Conservation (phyloP, 1,140 invertebrate species). For the Lepidurus couesii region DNA sequence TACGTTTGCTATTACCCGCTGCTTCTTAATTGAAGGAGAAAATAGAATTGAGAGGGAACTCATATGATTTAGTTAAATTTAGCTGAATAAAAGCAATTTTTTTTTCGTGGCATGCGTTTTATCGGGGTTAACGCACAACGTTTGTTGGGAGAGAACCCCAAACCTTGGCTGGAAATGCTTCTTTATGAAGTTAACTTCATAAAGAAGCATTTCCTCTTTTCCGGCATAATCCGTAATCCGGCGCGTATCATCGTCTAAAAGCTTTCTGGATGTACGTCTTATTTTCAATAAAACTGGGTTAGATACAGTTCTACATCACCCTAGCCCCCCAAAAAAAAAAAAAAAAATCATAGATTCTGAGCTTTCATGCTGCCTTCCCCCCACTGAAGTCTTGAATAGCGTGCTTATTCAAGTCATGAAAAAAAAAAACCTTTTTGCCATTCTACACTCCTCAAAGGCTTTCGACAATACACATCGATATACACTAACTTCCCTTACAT, state of each 20-base stretch:
- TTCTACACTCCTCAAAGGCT: background rate
- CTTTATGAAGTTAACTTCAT: background rate
- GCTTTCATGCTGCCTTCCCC: background rate
- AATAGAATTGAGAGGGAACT: too few relatives aligned
- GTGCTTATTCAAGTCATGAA: background rate
- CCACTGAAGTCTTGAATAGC: background rate
- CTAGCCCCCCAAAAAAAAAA: background rate
- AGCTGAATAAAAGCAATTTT: too few relatives aligned
- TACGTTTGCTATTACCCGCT: too few relatives aligned
- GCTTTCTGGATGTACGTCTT: background rate
- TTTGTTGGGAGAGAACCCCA: too few relatives aligned
- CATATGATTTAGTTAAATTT: too few relatives aligned
- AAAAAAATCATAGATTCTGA: background rate
- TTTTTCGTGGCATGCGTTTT: too few relatives aligned
- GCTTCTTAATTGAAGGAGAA: too few relatives aligned
- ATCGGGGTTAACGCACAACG: too few relatives aligned
- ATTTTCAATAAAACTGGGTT: background rate
- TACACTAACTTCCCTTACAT: background rate
- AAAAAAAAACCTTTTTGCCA: background rate
- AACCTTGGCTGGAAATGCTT: too few relatives aligned
- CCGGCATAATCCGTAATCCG: background rate
- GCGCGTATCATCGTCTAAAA: background rate
- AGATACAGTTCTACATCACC: background rate
- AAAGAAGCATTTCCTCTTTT: background rate
- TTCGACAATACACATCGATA: background rate